These are phyloP conservation scores for Martes flavigula DNA, from an alignment of 2,797 vertebrate genomes.

Conservation along the genomic window DNA sequence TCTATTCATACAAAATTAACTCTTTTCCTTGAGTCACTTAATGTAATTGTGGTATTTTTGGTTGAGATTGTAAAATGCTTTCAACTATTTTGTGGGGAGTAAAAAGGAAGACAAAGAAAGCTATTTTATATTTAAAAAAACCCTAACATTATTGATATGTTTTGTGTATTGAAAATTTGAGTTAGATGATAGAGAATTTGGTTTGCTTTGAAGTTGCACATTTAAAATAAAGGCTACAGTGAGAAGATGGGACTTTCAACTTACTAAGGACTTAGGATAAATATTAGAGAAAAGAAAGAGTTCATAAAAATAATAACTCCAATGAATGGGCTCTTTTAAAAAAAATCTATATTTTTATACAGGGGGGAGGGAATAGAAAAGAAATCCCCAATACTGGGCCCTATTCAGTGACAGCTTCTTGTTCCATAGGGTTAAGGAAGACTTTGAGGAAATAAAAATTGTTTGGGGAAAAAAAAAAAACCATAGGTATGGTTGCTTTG, in stretches of 20 bases:
- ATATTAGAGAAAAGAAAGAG: background rate
- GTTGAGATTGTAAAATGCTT: constrained; percentile 38
- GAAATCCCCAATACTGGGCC: background rate
- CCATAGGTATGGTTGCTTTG: background rate
- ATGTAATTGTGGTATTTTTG: constrained; percentile 45
- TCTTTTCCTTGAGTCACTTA: constrained; percentile 50
- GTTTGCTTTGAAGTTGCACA: background rate
- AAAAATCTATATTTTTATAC: background rate
- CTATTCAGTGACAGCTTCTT: background rate
- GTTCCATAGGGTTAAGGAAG: background rate
- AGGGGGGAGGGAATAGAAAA: background rate
- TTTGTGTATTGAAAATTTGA: constrained; percentile 28
- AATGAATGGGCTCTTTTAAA: background rate
- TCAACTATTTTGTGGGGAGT: background rate
- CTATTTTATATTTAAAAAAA: constrained; percentile 34
- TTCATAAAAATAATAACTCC: background rate
- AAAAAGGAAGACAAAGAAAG: background rate
- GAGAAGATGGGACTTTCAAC: background rate
- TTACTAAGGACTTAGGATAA: background rate
- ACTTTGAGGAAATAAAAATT: background rate
- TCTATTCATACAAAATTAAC: constrained; percentile 64
- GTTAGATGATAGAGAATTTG: constrained; percentile 13
- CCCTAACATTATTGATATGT: background rate
- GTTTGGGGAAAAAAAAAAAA: background rate
- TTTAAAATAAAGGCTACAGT: background rate